Conservation (phyloP, 2,113 vertebrate species). For the Murina feae region DNA sequence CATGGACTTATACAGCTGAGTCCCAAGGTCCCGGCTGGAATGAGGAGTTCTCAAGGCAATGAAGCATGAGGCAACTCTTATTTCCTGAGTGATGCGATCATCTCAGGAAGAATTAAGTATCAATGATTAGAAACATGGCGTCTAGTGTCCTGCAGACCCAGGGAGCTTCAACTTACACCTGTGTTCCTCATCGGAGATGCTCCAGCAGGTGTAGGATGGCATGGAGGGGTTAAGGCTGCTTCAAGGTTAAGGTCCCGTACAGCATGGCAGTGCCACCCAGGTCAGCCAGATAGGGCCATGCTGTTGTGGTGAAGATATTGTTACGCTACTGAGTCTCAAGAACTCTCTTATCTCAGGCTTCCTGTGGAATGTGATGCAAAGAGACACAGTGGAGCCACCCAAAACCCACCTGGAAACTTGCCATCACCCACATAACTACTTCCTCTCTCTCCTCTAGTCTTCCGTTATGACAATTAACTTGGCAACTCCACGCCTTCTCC, state of each 20-base stretch:
- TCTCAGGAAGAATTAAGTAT: neutral
- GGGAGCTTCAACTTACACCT: too few species aligned
- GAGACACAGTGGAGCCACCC: neutral
- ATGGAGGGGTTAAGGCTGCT: neutral
- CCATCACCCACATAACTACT: rapidly evolving
- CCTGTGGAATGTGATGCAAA: neutral
- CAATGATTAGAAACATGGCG: neutral
- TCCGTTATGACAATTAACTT: rapidly evolving
- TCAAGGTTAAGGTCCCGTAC: neutral
- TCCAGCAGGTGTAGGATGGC: neutral
- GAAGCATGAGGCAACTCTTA: neutral
- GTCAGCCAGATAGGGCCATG: too few species aligned
- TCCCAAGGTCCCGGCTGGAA: neutral
- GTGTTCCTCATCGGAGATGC: neutral
- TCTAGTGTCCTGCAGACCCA: neutral
- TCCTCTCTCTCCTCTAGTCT: neutral
- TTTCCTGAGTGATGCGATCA: neutral
- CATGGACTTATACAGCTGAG: neutral
- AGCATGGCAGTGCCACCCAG: rapidly evolving
- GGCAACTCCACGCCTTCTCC: neutral
- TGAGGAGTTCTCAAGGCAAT: neutral
- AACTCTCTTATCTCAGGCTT: neutral
- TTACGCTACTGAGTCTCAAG: neutral
- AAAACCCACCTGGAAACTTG: neutral
- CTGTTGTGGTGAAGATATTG: neutral